Base-by-base conservation (phyloP, 2,797 vertebrate species). In the Champsocephalus gunnari region DNA sequence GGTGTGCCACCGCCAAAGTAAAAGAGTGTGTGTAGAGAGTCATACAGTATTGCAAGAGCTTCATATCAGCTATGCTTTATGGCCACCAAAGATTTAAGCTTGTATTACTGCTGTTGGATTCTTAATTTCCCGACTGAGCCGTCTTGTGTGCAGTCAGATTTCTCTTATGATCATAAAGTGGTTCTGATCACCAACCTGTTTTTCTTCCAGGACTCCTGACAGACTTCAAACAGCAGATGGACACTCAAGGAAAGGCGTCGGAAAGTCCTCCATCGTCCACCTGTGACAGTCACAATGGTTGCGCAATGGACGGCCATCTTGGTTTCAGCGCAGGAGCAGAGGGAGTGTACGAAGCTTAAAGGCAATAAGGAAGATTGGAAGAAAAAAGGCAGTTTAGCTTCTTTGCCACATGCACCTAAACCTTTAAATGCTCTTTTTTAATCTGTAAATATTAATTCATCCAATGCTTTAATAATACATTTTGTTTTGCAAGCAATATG, bases 161-260 rank as follows among this genome's bases (percentile, higher is more conserved):
- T 28, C 24, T 41, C 21, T 5, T 7, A 4, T 55, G 19, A 65
- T 56, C 10, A 28, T 28, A 12, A 67, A 74, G 10, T 38, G 34
- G 66, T 16, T 73, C 69, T 74, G 17, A 80, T 6, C 17, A 4
- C 8, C 12, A 0, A 4, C 4, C 8, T 69, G 5, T 62, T 51
- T 82, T 13, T 81, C 45, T 81, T 84, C n/a, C 88, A 90, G 91
- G 55, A 2, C 70, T 65, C 58, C 53, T 3, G 2, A 74, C 58
- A 16, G 58, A 21, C 75, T 12, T 24, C 14, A 16, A 53, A 32
- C 8, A 24, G 56, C 68, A 82, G 63, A 61, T 28, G 14, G 51
- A 59, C 56, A 16, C 71, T 12, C 41, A 12, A 10, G 67, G 17
- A 64, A 24, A 61, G 43, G 64, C 9, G 55, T 14, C 1, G 13